Percentiles rank a stretch among this genome's conserved stretches.
These are phyloP conservation scores for Drosophila persimilis DNA, from an alignment of 1,140 invertebrate genomes.

Conservation along the genomic window DNA sequence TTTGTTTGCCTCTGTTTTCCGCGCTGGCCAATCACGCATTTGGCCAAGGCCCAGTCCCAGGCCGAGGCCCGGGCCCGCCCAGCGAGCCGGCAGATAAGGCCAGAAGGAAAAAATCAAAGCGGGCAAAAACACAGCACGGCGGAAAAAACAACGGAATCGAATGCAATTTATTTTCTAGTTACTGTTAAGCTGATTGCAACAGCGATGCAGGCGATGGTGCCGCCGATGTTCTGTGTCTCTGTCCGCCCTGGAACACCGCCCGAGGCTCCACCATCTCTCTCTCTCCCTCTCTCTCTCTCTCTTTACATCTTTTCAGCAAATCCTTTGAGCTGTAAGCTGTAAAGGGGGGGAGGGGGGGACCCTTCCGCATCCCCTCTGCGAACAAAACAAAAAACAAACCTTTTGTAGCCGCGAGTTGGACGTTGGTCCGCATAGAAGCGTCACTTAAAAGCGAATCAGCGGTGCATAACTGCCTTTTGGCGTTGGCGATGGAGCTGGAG, in stretches of 20 bases:
- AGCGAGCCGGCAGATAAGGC: conserved; percentile 53
- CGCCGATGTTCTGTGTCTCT: conserved; percentile 30
- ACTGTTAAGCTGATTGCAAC: conserved; percentile 79
- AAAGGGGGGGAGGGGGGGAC: conserved; percentile 8
- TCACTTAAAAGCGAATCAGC: conserved; percentile 67
- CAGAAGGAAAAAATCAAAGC: conserved; percentile 18
- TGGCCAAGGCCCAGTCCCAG: conserved; percentile 39
- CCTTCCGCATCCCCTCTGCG: conserved; percentile 3
- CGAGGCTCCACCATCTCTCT: too few species aligned
- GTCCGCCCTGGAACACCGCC: neutral
- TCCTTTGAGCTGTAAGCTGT: conserved; percentile 64
- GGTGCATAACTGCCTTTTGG: conserved; percentile 48
- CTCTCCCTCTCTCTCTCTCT: too few species aligned
- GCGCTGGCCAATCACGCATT: conserved; percentile 74
- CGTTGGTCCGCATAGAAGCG: conserved; percentile 45
- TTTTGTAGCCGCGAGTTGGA: conserved; percentile 43
- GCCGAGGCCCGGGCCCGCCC: neutral
- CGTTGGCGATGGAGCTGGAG: conserved; percentile 8
- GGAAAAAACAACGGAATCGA: conserved; percentile 63
- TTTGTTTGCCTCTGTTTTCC: conserved; percentile 50
- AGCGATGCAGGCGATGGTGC: conserved; percentile 37
- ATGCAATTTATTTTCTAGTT: conserved; percentile 81
- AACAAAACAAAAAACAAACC: conserved; percentile 42
- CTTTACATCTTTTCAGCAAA: conserved; percentile 34
- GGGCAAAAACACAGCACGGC: conserved; percentile 15